Percentiles rank a stretch among this genome's conserved stretches.
Conservation (phyloP, 2,888 invertebrate genomes). For the Pachydiplax longipennis region DNA sequence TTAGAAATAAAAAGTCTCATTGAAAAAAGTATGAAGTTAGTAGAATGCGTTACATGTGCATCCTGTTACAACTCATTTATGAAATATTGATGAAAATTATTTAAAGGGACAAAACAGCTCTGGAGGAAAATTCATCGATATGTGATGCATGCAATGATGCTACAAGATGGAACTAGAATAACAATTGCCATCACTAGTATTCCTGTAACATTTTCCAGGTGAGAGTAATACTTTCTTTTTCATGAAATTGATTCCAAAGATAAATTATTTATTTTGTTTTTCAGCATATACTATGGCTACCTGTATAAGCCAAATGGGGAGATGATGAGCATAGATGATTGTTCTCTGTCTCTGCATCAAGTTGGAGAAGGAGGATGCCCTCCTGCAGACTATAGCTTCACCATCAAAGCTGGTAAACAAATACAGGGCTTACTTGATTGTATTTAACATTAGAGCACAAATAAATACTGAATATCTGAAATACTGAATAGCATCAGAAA, state of each 20-base stretch:
- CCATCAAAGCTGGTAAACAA: slow-evolving; percentile 65
- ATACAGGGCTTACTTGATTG: no score
- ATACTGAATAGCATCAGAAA: no score
- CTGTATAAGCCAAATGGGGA: slow-evolving; percentile 62
- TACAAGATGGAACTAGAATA: slow-evolving; percentile 74
- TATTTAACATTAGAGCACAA: no score
- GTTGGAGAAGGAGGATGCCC: slow-evolving; percentile 68
- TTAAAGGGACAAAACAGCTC: slow-evolving; percentile 64
- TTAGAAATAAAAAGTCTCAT: no score
- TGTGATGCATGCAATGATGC: slow-evolving; percentile 72
- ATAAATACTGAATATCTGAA: no score
- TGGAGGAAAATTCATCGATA: slow-evolving; percentile 75
- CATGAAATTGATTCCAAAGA: not conserved
- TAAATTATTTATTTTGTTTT: slow-evolving; percentile 51
- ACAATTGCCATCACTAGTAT: slow-evolving; percentile 72
- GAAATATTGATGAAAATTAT: not conserved
- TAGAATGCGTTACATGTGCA: no score
- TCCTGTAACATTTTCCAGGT: slow-evolving; percentile 69
- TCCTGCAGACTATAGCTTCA: slow-evolving; percentile 70
- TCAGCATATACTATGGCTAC: slow-evolving; percentile 70
- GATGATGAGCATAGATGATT: slow-evolving; percentile 59
- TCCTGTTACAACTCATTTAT: no score
- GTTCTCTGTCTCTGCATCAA: slow-evolving; percentile 67
- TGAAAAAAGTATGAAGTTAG: no score
- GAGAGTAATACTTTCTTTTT: slow-evolving; percentile 53